These are phyloP conservation scores for Merodon equestris DNA, from an alignment of 2,888 invertebrate species.

Conservation along the genomic window DNA sequence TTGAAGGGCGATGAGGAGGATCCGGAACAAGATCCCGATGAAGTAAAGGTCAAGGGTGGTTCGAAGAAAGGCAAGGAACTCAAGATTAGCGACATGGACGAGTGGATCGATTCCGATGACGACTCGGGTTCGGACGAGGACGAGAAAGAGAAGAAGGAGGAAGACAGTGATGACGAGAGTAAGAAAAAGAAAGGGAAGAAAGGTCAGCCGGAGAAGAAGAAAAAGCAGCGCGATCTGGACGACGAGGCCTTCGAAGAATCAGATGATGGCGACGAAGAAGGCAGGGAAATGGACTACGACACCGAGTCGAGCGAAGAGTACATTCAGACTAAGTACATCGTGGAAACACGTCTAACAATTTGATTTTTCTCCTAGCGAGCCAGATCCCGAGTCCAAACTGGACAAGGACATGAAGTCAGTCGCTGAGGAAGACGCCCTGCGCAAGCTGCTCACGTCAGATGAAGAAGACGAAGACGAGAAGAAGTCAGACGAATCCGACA, in stretches of 20 bases:
- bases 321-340: conserved; percentile 22
- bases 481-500: conserved; percentile 87
- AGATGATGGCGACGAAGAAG: conserved; percentile 98
- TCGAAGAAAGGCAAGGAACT: conserved; percentile 81
- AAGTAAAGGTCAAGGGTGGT: conserved; percentile 82
- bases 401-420: conserved; percentile 93
- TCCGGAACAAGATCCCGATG: conserved; percentile 83
- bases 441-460: conserved; percentile 91
- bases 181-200: conserved; percentile 85
- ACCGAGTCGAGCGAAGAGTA: conserved; percentile 90
- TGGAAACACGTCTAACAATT: not conserved
- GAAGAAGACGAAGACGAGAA: conserved; percentile 92
- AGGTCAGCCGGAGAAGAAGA: conserved; percentile 81
- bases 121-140: conserved; percentile 87
- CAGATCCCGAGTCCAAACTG: conserved; percentile 86
- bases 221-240: conserved; percentile 90
- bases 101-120: conserved; percentile 92
- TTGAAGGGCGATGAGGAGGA: conserved; percentile 86
- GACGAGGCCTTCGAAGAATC: conserved; percentile 97
- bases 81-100: conserved; percentile 96
- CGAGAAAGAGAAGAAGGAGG: conserved; percentile 83
- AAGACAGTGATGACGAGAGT: conserved; percentile 81
- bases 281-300: conserved; percentile 95
- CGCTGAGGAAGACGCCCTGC: conserved; percentile 92
- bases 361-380: conserved; percentile 80